Conservation (phyloP, 2,797 vertebrate species). For the Huso huso region DNA sequence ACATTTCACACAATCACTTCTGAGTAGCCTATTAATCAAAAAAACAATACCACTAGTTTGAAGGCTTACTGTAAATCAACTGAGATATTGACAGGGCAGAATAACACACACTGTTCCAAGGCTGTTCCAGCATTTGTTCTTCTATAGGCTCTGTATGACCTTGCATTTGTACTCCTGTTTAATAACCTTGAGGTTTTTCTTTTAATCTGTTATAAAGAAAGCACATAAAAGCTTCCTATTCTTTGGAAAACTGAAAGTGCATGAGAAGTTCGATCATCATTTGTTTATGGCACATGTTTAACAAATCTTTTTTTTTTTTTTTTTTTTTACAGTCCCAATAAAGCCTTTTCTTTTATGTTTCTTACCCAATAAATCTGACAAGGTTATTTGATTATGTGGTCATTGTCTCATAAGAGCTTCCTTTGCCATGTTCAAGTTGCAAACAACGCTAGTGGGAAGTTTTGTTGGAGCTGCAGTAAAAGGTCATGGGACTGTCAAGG, state of each 20-base stretch:
- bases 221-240: constrained; percentile 40
- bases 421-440: constrained; percentile 33
- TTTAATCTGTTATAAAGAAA: constrained; percentile 53
- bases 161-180: constrained; percentile 55
- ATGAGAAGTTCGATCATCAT: constrained; percentile 17
- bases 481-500: constrained; percentile 47
- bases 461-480: constrained; percentile 38
- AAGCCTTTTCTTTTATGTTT: constrained; percentile 38
- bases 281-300: neutral
- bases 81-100: constrained; percentile 12
- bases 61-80: constrained; percentile 13
- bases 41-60: constrained; percentile 13
- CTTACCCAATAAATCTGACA: constrained; percentile 43
- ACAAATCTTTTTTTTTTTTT: constrained; percentile 20
- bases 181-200: constrained; percentile 53
- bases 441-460: constrained; percentile 38
- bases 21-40: neutral
- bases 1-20: neutral
- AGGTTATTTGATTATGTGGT: constrained; percentile 51
- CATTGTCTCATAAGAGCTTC: constrained; percentile 46
- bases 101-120: constrained; percentile 15
- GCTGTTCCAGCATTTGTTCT: constrained; percentile 32
- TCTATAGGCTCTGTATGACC: constrained; percentile 48
- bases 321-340: constrained; percentile 28
- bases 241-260: constrained; percentile 39